Base-by-base conservation (phyloP, 2,888 invertebrate genomes). In the Eulithis prunata region DNA sequence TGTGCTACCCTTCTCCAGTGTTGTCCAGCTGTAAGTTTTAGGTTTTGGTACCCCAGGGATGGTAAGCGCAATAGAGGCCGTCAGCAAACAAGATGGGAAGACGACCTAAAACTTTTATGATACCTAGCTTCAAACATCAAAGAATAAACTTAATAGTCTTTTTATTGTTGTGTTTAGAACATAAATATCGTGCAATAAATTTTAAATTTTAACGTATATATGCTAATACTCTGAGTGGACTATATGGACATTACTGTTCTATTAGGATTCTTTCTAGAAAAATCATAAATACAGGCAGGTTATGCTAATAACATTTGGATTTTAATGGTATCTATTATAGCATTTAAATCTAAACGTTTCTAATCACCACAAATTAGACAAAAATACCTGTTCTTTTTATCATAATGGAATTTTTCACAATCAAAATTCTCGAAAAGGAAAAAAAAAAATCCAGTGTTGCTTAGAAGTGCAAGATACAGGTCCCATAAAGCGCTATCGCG, bases 401-500 rank as follows among this genome's bases (percentile, higher is more conserved):
- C 8, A 47, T 13, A 45, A 7, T 47, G 47, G 47, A 47, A 14
- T 47, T 47, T 14, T 6, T 13, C 47, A 7, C 7, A 47, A 14
- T 13, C 13, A 13, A 46, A 14, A n/a, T 41, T 41, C 41, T 11
- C 10, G 5, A 11, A 41, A 41, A 13, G 5, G 6, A n/a, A 52
- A 55, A 46, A 38, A 21, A 28, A 14, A 55, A 8, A 49, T 45
- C 13, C n/a, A 57, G 52, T 59, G 41, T 59, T 61, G 59, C 47
- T 38, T 89, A 87, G 87, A 88, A 88, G 83, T 80, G 81, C 72
- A 75, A 72, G 86, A 89, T 89, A 90, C 85, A 83, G 80, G 84
- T 82, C 83, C 85, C 88, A 89, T 91, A 90, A 89, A 89, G 85
- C 82, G 85, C 90, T 91, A 92, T 91, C 91, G 83, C 78, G 73